A percentile compares a stretch with the other conserved stretches of the same genome.
Evolutionary conservation across 2,888 invertebrate species (phyloP).

Genomic region (Heliconius charithonia): DNA sequence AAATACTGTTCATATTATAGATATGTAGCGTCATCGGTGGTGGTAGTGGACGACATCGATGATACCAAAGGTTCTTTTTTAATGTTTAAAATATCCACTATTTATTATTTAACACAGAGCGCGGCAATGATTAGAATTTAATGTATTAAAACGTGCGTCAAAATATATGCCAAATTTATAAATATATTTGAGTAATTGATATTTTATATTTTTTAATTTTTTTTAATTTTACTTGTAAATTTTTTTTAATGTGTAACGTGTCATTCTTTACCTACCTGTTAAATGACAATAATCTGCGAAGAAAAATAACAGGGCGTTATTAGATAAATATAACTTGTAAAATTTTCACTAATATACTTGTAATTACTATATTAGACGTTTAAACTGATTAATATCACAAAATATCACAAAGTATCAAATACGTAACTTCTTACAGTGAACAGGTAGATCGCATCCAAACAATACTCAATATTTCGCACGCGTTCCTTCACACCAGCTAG

Average conservation of each 20-base stretch:
- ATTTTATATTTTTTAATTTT: too few species aligned
- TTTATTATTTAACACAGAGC: background rate
- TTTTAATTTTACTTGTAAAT: too few species aligned
- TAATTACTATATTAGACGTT: background rate
- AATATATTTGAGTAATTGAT: too few species aligned
- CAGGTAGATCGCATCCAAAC: slow-evolving; percentile 38
- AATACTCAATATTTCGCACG: slow-evolving; percentile 62
- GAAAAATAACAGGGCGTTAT: background rate
- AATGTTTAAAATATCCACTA: background rate
- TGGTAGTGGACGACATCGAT: background rate
- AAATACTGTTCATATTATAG: background rate
- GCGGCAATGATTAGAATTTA: too few species aligned
- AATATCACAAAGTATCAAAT: slow-evolving; percentile 17
- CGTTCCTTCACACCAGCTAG: slow-evolving; percentile 61
- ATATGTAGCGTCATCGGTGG: background rate
- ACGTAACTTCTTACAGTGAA: slow-evolving; percentile 35
- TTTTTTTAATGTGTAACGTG: too few species aligned
- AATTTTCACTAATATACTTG: background rate
- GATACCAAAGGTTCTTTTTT: background rate
- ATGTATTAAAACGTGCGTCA: too few species aligned
- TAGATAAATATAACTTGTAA: background rate
- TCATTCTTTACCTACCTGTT: background rate
- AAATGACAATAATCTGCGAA: background rate
- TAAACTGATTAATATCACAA: slow-evolving; percentile 13
- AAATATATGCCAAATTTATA: too few species aligned